Percentiles rank a stretch among this genome's conserved stretches.
Conservation (phyloP, 2,888 invertebrate genomes). For the Nephrocerus scutellatus region DNA sequence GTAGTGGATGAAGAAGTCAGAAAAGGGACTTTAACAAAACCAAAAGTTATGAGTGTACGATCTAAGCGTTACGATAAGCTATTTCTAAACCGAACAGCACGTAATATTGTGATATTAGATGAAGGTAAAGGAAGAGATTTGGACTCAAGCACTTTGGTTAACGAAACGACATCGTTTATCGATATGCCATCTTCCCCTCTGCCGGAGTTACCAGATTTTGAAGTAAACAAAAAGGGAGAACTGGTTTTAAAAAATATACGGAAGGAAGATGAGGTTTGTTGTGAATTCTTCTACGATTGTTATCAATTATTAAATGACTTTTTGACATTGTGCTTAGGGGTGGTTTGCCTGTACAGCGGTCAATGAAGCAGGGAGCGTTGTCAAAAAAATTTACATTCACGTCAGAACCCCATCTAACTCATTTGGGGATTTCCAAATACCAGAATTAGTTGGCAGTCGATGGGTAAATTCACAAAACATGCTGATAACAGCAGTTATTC, state of each 20-base stretch:
- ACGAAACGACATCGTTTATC: constrained; percentile 20
- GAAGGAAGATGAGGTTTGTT: constrained; percentile 25
- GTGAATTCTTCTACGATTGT: neutral
- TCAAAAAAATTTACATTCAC: constrained; percentile 29
- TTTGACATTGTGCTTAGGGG: constrained; percentile 21
- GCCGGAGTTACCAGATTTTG: constrained; percentile 25
- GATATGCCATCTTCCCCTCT: constrained; percentile 18
- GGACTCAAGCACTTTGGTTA: constrained; percentile 18
- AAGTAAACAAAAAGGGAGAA: constrained; percentile 28
- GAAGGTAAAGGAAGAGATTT: constrained; percentile 22
- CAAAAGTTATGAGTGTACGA: constrained; percentile 31
- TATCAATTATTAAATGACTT: neutral
- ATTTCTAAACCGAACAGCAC: constrained; percentile 13
- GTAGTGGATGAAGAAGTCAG: constrained; percentile 45
- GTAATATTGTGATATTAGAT: constrained; percentile 21
- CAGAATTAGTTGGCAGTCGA: constrained; percentile 26
- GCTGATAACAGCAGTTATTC: constrained; percentile 27
- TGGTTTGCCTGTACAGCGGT: constrained; percentile 33
- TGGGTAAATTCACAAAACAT: constrained; percentile 29
- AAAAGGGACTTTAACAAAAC: constrained; percentile 27
- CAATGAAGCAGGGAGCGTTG: constrained; percentile 31
- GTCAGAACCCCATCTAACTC: constrained; percentile 22
- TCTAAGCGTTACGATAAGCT: constrained; percentile 19
- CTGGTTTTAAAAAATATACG: constrained; percentile 26
- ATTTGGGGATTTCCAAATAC: constrained; percentile 22